Evolutionary conservation across 2,888 invertebrate species (phyloP), one percentile per base, ranked within the genome.

Genomic region (Thumatha senex): DNA sequence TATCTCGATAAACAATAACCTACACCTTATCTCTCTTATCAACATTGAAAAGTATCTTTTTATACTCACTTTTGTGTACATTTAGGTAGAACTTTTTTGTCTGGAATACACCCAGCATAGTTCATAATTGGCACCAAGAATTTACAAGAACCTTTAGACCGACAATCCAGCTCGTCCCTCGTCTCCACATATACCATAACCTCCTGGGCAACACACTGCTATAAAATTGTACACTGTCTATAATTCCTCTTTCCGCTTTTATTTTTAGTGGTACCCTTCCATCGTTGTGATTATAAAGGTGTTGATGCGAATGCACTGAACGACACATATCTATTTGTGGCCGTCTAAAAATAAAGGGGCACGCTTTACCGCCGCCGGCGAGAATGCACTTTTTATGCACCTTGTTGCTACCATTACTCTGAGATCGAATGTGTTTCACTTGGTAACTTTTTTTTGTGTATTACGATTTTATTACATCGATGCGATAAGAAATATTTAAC

Each of bases 371-470:
- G 31, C 69, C 69, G 67, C 67, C 66, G 59, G 45, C 51, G 52
- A 67, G 67, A 77, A 75, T 84, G 84, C 83, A 83, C 74, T 89
- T 89, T 89, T 89, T 89, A 83, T 82, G 80, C 83, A 82, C 66
- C 78, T 67, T 74, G 80, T 78, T 78, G 76, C 18, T 24, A 82
- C 15, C 33, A 15, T 18, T 43, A 18, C 24, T 13, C 24, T 56
- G 62, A 64, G 56, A 63, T 51, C 39, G 48, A 45, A 40, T 47
- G 39, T 35, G 34, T 45, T 65, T 54, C 39, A 18, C 14, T 34
- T 45, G 13, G 18, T 40, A 51, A 31, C 46, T 51, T 49, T 39
- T n/a, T 55, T 58, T 24, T 24, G 9, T 14, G 15, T n/a, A 12
- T 18, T 12, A 18, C n/a, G 8, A 24, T 24, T 40, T 24, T 40